Evolutionary conservation across 2,113 vertebrate genomes (phyloP), one percentile per base, ranked within the genome.

Genomic region (Gulo gulo): DNA sequence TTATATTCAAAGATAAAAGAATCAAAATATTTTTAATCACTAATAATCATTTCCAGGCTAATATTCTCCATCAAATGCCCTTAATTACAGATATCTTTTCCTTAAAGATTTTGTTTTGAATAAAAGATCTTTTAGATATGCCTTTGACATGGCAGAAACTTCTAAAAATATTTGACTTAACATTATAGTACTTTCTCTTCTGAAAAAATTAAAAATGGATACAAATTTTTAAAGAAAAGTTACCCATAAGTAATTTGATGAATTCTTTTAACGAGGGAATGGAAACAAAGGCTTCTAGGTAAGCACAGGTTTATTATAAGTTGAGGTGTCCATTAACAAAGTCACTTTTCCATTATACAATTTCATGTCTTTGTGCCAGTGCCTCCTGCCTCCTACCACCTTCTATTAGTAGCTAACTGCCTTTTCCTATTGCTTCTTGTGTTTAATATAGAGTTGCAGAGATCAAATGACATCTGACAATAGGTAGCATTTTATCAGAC

Each of bases 101-200:
- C 15, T 83, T 95, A 55, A 65, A 89, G 24, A n/a, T 91, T 96
- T 97, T 67, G 45, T 65, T 98, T 94, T 91, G 18, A 82, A 92
- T 69, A 45, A 59, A 71, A 93, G n/a, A 73, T 82, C 12, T 88
- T 94, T 65, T 85, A 91, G 34, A 94, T 16, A 14, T 92, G 93
- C 36, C 88, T 1, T 55, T 95, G 81, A 50, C 45, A 71, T 84
- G 13, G 39, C 80, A 76, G 73, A 78, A 91, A 81, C 29, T 65
- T 86, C 29, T 92, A 21, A 79, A 87, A 93, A 55, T 83, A 55
- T 80, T 1, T 74, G 55, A 80, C 29, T 84, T 94, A 81, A 76
- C 23, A 23, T 93, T 89, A 39, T 6, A 88, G 21, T 65, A 63
- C 42, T 83, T 88, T 88, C 9, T 91, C 76, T 55, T 50, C 16